Evolutionary conservation across 2,113 vertebrate genomes (phyloP), one percentile per base, ranked within the genome.

Genomic region (Illadopsis cleaveri): DNA sequence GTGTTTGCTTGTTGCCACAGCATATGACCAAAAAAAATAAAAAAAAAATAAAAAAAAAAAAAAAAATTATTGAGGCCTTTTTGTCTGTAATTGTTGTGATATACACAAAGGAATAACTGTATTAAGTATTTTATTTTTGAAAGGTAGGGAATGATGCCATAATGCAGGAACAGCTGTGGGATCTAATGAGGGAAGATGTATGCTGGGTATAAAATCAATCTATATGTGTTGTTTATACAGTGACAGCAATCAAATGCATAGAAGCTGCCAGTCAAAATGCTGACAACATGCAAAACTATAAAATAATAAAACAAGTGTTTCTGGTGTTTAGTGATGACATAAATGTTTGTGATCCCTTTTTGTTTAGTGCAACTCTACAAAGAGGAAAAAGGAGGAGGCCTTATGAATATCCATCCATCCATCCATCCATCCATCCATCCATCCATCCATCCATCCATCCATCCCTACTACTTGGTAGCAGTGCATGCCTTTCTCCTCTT

Each of bases 121-220:
- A 91, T 84, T 82, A 85, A 94, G 79, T 88, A 86, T 73, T 93
- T 90, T 93, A 64, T 53, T 73, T 93, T 90, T 93, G 35, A 35
- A 57, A 85, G 58, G 60, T 93, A 57, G 44, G 37, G 44, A 94
- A 38, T 17, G 30, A 64, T 93, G 84, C 58, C 76, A 23, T 73
- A 79, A 60, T 66, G 51, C 35, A 44, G 4, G 10, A 89, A 56
- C 82, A 96, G 82, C 89, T 94, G 94, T 94, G 91, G 64, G n/a
- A 47, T 89, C 78, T 92, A 93, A 96, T 48, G 89, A 91, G 54
- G 50, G 37, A 79, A 93, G 82, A 94, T 93, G 69, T 62, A 94
- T 92, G 65, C 58, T 86, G 81, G 88, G 7, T 70, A 73, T 84
- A 68, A 95, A 97, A 91, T 72, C 64, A 76, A 25, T 60, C 69